phyloP scores from a whole-genome alignment of 2,888 invertebrate species.

The Quadroppia sp. region DNA sequence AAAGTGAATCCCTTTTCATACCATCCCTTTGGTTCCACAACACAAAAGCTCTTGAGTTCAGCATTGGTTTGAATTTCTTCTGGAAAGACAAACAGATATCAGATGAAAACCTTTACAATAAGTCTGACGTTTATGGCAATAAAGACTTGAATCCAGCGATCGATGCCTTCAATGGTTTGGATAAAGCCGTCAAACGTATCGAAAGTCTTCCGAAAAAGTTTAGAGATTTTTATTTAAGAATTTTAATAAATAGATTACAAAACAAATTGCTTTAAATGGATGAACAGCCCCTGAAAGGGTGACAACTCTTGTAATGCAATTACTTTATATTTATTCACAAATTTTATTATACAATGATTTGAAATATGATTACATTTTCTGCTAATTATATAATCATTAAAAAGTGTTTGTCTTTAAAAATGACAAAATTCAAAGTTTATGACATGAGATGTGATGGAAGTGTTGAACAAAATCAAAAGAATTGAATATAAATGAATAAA shows the following conservation, averaged over 20 bases:
- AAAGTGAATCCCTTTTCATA: conserved; percentile 58
- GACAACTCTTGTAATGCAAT: too few relatives aligned
- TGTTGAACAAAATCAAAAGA: too few relatives aligned
- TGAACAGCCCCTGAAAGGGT: too few relatives aligned
- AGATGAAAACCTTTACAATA: conserved; percentile 54
- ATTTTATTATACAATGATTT: too few relatives aligned
- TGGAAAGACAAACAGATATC: conserved; percentile 56
- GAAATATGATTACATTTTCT: too few relatives aligned
- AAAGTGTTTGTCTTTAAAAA: too few relatives aligned
- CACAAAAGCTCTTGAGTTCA: conserved; percentile 56
- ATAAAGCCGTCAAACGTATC: conserved; percentile 55
- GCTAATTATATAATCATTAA: too few relatives aligned
- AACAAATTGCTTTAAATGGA: conserved; percentile 42
- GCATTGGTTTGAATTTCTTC: conserved; percentile 59
- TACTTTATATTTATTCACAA: too few relatives aligned
- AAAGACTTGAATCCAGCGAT: conserved; percentile 57
- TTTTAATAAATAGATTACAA: conserved; percentile 53
- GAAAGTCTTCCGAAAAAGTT: conserved; percentile 55
- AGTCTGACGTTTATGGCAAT: conserved; percentile 59
- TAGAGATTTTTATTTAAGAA: conserved; percentile 56
- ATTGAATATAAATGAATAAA: too few relatives aligned
- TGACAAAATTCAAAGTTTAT: too few relatives aligned
- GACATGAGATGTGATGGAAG: too few relatives aligned
- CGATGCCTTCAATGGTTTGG: conserved; percentile 54
- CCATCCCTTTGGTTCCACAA: conserved; percentile 62